phyloP scores from a whole-genome alignment of 2,113 vertebrate genomes.

The Galeopterus variegatus region DNA sequence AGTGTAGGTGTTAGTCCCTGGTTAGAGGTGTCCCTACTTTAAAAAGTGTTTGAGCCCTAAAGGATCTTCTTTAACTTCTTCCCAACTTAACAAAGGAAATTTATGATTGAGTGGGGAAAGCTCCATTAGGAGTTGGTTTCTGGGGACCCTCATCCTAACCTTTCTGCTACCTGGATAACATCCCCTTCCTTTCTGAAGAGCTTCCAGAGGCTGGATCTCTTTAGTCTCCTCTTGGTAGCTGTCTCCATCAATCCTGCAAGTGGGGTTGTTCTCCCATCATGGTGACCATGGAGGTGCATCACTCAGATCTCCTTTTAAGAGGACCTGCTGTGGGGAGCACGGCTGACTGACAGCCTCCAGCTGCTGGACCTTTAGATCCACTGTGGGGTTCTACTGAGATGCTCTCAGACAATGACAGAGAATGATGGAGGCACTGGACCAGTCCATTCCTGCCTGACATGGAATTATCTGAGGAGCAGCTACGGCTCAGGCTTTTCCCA shows the following conservation, averaged over 20 bases:
- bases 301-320: neutral
- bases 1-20: neutral
- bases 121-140: neutral
- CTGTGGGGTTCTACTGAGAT: neutral
- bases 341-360: neutral
- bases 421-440: neutral
- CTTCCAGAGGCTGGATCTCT: neutral
- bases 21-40: neutral
- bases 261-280: too few species aligned
- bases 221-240: neutral
- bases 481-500: neutral
- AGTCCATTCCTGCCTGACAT: neutral
- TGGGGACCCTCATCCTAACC: neutral
- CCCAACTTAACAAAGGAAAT: neutral
- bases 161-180: neutral
- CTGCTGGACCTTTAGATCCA: neutral
- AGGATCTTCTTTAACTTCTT: neutral
- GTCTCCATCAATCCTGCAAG: neutral
- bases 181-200: neutral
- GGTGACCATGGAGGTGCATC: neutral
- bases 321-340: too few species aligned
- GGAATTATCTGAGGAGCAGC: neutral
- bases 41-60: neutral
- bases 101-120: neutral
- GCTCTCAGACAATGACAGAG: neutral